phyloP scores from a whole-genome alignment of 1,140 invertebrate species.

The Aphis gossypii region DNA sequence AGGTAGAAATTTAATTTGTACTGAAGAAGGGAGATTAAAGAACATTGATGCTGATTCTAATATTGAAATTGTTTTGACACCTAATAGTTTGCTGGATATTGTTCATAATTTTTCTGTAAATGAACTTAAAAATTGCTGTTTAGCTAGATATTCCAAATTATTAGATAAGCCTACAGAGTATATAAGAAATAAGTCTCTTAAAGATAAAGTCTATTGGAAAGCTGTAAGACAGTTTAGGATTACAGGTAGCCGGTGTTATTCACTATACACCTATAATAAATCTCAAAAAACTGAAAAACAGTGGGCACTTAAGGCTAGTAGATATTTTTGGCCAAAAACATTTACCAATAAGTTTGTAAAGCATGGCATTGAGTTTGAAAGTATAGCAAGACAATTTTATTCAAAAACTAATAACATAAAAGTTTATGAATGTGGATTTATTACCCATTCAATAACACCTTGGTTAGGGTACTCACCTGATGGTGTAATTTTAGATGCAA shows the following conservation, averaged over 20 bases:
- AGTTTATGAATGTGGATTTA: not conserved
- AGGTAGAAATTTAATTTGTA: not conserved
- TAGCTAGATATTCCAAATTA: not conserved
- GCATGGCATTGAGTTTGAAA: slow-evolving; percentile 8
- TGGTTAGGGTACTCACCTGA: slow-evolving; percentile 6
- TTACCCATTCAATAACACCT: not conserved
- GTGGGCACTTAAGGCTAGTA: not conserved
- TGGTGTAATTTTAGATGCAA: not conserved
- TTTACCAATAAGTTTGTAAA: not conserved
- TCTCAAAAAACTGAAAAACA: not conserved
- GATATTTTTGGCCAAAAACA: not conserved
- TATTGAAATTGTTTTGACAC: not conserved
- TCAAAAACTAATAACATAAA: not conserved
- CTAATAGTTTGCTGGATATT: not conserved
- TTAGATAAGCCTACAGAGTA: not conserved
- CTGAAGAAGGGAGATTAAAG: not conserved
- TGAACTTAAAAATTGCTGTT: not conserved
- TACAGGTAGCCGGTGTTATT: slow-evolving; percentile 7
- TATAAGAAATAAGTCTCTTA: slow-evolving; percentile 18
- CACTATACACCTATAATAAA: not conserved
- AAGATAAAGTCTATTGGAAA: slow-evolving; percentile 3
- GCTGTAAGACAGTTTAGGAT: not conserved
- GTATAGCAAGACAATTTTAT: not conserved
- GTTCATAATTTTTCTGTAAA: not conserved
- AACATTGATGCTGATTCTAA: not conserved